Percentiles rank a stretch among this genome's conserved stretches.
These are phyloP conservation scores for Falco rusticolus DNA, from an alignment of 2,797 vertebrate species.

Conservation along the genomic window DNA sequence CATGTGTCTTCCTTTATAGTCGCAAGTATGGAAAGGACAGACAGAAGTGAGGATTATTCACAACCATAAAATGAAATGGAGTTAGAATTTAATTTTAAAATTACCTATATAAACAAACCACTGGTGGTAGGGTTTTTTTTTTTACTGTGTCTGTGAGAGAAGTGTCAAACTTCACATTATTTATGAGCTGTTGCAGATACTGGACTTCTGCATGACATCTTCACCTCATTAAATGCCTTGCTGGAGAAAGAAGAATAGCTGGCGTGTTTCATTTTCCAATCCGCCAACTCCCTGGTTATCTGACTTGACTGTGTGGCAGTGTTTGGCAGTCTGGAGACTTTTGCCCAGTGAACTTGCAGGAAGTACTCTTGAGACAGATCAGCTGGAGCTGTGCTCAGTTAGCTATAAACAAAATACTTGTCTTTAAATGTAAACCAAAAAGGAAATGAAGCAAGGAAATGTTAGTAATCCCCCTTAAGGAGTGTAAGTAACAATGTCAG, in stretches of 20 bases:
- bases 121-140: not conserved
- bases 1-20: not conserved
- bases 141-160: not conserved
- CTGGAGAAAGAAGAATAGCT: not conserved
- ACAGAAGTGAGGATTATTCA: not conserved
- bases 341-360: not conserved
- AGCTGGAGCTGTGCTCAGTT: not conserved
- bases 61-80: not conserved
- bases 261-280: not conserved
- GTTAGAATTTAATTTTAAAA: not conserved
- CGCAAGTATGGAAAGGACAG: not conserved
- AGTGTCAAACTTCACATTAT: not conserved
- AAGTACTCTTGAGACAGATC: not conserved
- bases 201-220: constrained; percentile 11
- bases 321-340: not conserved
- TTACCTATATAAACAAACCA: not conserved
- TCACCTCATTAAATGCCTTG: constrained; percentile 14
- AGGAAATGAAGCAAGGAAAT: constrained; percentile 39
- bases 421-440: constrained; percentile 34
- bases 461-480: not conserved
- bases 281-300: not conserved
- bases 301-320: not conserved
- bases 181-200: not conserved
- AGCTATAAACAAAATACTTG: constrained; percentile 44
- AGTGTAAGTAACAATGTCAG: not conserved